Conservation (phyloP, 2,113 vertebrate genomes). For the Atractosteus spatula region DNA sequence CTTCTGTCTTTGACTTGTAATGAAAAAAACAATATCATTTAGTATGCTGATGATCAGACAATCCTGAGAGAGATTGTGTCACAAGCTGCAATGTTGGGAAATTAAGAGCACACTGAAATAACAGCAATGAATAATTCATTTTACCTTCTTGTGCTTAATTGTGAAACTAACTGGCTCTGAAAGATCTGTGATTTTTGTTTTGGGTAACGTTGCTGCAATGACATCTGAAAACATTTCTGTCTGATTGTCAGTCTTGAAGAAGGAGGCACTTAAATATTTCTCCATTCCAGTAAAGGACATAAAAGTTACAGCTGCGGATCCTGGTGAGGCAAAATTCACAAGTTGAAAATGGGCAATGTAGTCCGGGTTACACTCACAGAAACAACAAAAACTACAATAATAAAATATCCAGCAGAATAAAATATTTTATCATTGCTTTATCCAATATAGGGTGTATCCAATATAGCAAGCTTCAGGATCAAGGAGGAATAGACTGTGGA, state of each 20-base stretch:
- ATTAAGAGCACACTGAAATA: neutral
- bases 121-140: constrained; percentile 11
- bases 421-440: neutral
- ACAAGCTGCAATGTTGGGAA: neutral
- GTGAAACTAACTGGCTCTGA: constrained; percentile 58
- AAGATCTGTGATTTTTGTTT: constrained; percentile 43
- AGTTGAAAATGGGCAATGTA: too few species aligned
- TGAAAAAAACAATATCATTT: neutral
- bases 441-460: too few species aligned
- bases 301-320: constrained; percentile 44
- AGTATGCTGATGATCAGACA: neutral
- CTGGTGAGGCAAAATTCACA: constrained; percentile 22
- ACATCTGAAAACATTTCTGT: constrained; percentile 52
- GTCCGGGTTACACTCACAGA: neutral
- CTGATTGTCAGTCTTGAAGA: constrained; percentile 39
- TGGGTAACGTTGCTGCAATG: constrained; percentile 41
- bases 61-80: neutral
- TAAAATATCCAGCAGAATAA: neutral
- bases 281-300: constrained; percentile 48
- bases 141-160: constrained; percentile 45
- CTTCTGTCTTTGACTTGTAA: constrained; percentile 25
- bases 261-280: constrained; percentile 44
- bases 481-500: too few species aligned
- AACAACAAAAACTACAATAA: neutral
- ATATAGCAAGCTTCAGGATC: neutral